Base-by-base conservation (phyloP, 2,888 invertebrate species). In the Cosmia pyralina region DNA sequence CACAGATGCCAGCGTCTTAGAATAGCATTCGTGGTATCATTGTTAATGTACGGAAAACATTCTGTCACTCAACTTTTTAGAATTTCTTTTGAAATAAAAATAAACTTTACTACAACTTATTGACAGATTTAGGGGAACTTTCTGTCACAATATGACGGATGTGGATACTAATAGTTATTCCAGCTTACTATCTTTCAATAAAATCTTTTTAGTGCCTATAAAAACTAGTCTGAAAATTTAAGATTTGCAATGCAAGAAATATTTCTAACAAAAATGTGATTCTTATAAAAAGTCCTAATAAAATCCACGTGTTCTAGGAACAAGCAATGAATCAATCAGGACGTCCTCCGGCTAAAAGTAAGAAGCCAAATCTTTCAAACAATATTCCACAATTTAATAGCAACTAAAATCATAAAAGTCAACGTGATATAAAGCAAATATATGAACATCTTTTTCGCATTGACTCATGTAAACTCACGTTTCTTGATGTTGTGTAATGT, bases 361-460 rank as follows among this genome's bases (percentile, higher is more conserved):
- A 69, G 77, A 69, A 77, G 57, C 68, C 65, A 64, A 71, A 66
- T 77, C 58, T 79, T 83, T 68, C 64, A 81, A 81, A 75, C 67
- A 84, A 84, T 80, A 68, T 83, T 69, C 62, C 62, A 62, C 67
- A 55, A 59, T 58, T 48, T 76, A 72, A 73, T 70, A 68, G 70
- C 63, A 68, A 57, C 52, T 69, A 69, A 73, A 84, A 78, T 82
- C 79, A 85, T 85, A 75, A 83, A 85, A 82, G 83, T 85, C 83
- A 79, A 57, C 72, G 70, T 82, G 79, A 83, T 78, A 66, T 82
- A 82, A 84, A 82, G 77, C 82, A 82, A 77, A 81, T 84, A 81
- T 81, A 41, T 73, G 77, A 73, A 57, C 68, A 77, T 66, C 41
- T 77, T 69, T 70, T 68, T 68, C 58, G 52, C 52, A 69, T 65